Conservation (phyloP, 2,113 vertebrate genomes). For the Anguilla rostrata region DNA sequence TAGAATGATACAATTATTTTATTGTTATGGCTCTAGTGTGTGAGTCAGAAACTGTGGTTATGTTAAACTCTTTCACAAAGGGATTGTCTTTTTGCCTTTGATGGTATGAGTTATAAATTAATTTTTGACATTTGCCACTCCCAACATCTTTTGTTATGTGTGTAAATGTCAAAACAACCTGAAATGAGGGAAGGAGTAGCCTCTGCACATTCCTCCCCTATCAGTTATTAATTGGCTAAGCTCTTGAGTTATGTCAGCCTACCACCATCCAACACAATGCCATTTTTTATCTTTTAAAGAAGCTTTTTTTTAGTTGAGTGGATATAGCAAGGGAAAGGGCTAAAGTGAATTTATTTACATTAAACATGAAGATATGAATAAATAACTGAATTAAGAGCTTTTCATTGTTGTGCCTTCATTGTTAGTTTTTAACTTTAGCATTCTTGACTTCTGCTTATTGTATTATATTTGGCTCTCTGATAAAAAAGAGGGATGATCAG, state of each 20-base stretch:
- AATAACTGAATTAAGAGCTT: background rate
- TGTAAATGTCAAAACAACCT: conserved; percentile 49
- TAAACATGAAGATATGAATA: background rate
- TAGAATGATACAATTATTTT: conserved; percentile 55
- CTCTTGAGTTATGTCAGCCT: conserved; percentile 74
- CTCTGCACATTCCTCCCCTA: conserved; percentile 76
- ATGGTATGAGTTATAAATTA: conserved; percentile 51
- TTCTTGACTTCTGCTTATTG: background rate
- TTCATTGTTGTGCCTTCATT: background rate
- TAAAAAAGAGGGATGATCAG: background rate
- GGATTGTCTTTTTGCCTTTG: conserved; percentile 41
- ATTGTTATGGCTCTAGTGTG: conserved; percentile 58
- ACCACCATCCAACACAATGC: conserved; percentile 64
- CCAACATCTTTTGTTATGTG: conserved; percentile 15
- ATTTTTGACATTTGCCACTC: conserved; percentile 42
- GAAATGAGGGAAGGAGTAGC: conserved; percentile 51
- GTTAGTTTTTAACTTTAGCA: background rate
- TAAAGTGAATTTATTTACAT: background rate
- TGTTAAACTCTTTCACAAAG: conserved; percentile 49
- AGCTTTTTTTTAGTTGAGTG: conserved; percentile 51
- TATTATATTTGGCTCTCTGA: background rate
- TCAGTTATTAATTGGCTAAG: conserved; percentile 77
- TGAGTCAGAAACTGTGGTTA: conserved; percentile 56
- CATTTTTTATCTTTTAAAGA: conserved; percentile 55
- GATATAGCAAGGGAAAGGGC: background rate